These are phyloP conservation scores for Leucoma salicis DNA, from an alignment of 2,888 invertebrate genomes.

Conservation along the genomic window DNA sequence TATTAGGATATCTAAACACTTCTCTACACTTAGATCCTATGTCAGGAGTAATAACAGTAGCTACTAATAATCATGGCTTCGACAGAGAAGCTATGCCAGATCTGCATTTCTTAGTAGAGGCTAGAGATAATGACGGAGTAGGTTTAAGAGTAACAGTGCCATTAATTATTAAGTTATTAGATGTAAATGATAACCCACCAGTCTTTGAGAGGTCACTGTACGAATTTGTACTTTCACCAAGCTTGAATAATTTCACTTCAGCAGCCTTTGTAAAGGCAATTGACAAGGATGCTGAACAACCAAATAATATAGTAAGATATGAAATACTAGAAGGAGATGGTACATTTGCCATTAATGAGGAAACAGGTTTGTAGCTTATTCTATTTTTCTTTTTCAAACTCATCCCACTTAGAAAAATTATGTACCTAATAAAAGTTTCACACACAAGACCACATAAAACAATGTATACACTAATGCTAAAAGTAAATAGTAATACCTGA, in stretches of 20 bases:
- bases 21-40: constrained; percentile 89
- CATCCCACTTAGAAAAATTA: too few relatives aligned
- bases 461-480: too few relatives aligned
- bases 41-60: constrained; percentile 91
- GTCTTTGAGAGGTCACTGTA: constrained; percentile 90
- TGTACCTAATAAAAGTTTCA: too few relatives aligned
- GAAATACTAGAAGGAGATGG: constrained; percentile 90
- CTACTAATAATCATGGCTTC: constrained; percentile 87
- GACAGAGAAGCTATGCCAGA: constrained; percentile 92
- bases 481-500: too few relatives aligned
- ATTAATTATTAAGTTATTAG: constrained; percentile 88
- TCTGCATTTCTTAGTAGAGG: constrained; percentile 91
- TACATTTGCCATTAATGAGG: constrained; percentile 88
- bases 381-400: too few relatives aligned
- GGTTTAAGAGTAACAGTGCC: constrained; percentile 89
- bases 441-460: too few relatives aligned
- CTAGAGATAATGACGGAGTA: constrained; percentile 92
- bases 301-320: constrained; percentile 93
- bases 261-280: constrained; percentile 91
- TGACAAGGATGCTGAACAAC: constrained; percentile 91
- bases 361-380: constrained; percentile 82
- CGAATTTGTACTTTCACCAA: constrained; percentile 89
- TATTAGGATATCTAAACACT: constrained; percentile 89
- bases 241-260: constrained; percentile 88
- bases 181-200: constrained; percentile 94